phyloP scores from a whole-genome alignment of 2,113 vertebrate genomes.

The Salvator merianae region DNA sequence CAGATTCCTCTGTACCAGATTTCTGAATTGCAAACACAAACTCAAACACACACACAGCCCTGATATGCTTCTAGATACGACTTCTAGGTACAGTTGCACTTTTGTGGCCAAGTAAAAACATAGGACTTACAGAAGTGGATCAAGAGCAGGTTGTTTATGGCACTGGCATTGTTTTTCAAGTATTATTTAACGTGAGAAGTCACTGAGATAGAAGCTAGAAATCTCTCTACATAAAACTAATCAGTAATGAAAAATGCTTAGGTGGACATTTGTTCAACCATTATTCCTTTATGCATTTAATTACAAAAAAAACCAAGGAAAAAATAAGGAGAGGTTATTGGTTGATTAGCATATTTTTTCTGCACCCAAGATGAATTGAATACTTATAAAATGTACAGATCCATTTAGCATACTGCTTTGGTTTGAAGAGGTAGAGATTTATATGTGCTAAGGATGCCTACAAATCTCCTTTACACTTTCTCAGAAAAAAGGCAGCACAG shows the following conservation, averaged over 20 bases:
- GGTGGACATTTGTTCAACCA: background rate
- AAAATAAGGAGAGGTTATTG: background rate
- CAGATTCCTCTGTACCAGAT: too few species aligned
- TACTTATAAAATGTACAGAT: constrained; percentile 71
- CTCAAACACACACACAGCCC: too few species aligned
- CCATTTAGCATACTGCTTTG: constrained; percentile 65
- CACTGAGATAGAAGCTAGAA: background rate
- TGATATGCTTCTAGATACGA: background rate
- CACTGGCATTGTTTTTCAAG: background rate
- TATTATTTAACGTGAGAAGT: background rate
- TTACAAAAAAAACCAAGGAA: constrained; percentile 19
- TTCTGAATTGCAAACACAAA: background rate
- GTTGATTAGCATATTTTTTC: constrained; percentile 26
- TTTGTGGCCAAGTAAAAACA: background rate
- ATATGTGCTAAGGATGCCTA: constrained; percentile 75
- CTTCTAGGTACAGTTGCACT: background rate
- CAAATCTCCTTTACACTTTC: constrained; percentile 81
- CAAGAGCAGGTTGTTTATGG: background rate
- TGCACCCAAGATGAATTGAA: constrained; percentile 61
- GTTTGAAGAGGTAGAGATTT: constrained; percentile 74
- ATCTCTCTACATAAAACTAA: background rate
- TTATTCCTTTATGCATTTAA: constrained; percentile 41
- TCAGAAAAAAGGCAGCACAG: constrained; percentile 76
- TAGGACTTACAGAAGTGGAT: background rate
- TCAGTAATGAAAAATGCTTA: constrained; percentile 1